Base-by-base conservation (phyloP, 2,888 invertebrate genomes). In the Periphyllus acericola region DNA sequence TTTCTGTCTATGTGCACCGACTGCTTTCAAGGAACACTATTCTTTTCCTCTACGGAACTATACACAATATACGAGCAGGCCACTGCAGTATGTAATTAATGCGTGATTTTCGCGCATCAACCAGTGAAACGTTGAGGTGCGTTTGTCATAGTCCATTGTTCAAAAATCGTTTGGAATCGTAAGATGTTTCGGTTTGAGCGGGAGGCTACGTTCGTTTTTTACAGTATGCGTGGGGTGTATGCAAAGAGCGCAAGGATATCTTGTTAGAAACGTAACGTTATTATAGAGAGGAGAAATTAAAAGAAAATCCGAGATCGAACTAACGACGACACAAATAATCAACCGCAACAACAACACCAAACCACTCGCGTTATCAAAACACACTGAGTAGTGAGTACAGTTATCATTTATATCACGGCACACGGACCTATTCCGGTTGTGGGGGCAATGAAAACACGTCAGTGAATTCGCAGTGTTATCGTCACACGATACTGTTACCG, bases 401-500 rank as follows among this genome's bases (percentile, higher is more conserved):
- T 86, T 86, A 86, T 80, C 86, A 80, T 29, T 55, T 72, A 36
- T 32, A 52, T 52, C 25, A 76, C 25, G 32, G n/a, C 52, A 29
- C n/a, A n/a, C 29, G 19, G 32, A 66, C 25, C 21, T 17, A n/a
- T 32, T 11, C 55, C 17, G 74, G 83, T 83, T 75, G 83, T 75
- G 29, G 21, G 21, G 83, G 83, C 83, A 83, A 83, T 60, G 40
- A 17, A 60, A 86, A 86, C 86, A 86, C 86, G 86, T 86, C 71
- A 78, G 78, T 78, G 34, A 68, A 78, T 84, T 66, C 40, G 72
- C 55, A 34, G n/a, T 74, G 74, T 34, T 72, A 83, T 25, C 72
- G 68, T n/a, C 29, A 19, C 29, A 52, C 52, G 5, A 76, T 76
- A n/a, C 11, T 29, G 29, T 60, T 55, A 55, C 17, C 55, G 17